Percentiles rank a stretch among this genome's conserved stretches.
phyloP scores from a whole-genome alignment of 2,888 invertebrate species.

The Hirudinaria manillensis region DNA sequence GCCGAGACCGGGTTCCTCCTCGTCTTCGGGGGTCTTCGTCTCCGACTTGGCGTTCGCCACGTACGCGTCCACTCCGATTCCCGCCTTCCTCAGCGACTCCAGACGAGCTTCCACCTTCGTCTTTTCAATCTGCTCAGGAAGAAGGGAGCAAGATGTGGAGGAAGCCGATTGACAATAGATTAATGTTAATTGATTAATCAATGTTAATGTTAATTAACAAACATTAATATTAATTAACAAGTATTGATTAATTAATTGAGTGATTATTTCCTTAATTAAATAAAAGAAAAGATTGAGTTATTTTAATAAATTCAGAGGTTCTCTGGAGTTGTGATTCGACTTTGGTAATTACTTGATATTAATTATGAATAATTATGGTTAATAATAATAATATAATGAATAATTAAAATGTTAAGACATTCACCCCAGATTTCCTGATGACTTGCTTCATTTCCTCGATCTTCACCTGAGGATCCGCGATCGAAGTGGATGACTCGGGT shows the following conservation, averaged over 20 bases:
- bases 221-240: too few species aligned
- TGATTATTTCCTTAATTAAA: neutral
- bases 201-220: too few species aligned
- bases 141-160: neutral
- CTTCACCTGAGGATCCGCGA: constrained; percentile 26
- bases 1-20: constrained; percentile 13
- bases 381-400: too few species aligned
- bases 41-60: constrained; percentile 10
- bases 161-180: too few species aligned
- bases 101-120: constrained; percentile 26
- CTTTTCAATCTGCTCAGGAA: constrained; percentile 24
- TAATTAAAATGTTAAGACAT: neutral
- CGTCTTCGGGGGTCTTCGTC: constrained; percentile 24
- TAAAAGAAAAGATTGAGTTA: neutral
- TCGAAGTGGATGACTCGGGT: neutral
- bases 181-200: too few species aligned
- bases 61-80: constrained; percentile 22
- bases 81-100: constrained; percentile 24
- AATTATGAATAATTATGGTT: too few species aligned
- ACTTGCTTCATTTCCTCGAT: constrained; percentile 31
- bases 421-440: constrained; percentile 30
- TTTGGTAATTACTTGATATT: too few species aligned
- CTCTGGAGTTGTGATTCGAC: too few species aligned
- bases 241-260: too few species aligned
- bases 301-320: too few species aligned